These are phyloP conservation scores for Lysandra coridon DNA, from an alignment of 2,888 invertebrate genomes.

Conservation along the genomic window DNA sequence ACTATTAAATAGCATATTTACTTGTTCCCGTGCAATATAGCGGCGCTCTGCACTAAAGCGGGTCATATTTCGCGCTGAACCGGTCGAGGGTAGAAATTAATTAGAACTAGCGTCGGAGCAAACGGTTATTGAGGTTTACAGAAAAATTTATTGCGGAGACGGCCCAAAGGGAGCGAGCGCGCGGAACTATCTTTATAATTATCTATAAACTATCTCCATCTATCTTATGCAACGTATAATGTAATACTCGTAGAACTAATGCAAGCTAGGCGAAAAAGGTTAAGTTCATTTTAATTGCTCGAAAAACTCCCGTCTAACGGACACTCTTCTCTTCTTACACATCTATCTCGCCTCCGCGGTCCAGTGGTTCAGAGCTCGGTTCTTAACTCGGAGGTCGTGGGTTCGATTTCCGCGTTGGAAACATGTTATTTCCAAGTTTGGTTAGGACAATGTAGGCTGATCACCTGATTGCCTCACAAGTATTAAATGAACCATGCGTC, in stretches of 20 bases:
- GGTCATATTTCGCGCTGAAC: constrained; percentile 37
- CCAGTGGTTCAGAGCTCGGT: too few species aligned
- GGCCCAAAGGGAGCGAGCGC: constrained; percentile 29
- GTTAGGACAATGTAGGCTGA: too few species aligned
- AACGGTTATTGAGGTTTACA: constrained; percentile 59
- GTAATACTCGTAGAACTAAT: background rate
- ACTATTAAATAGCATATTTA: constrained; percentile 31
- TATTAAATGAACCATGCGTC: too few species aligned
- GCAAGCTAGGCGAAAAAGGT: background rate
- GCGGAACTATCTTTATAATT: constrained; percentile 18
- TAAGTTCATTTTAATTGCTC: background rate
- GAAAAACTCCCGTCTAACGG: constrained; percentile 1
- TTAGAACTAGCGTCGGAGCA: constrained; percentile 55
- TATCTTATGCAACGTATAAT: constrained; percentile 18
- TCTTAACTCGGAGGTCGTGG: too few species aligned
- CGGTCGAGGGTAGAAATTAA: constrained; percentile 53
- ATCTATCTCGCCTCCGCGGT: background rate
- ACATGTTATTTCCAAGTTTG: too few species aligned
- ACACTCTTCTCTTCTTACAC: background rate
- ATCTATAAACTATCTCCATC: constrained; percentile 15
- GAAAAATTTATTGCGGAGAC: constrained; percentile 58
- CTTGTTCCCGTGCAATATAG: constrained; percentile 30
- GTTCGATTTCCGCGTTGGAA: too few species aligned
- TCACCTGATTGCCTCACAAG: too few species aligned
- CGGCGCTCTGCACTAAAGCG: constrained; percentile 28